These are phyloP conservation scores for Ashinkailepas kermadecensis DNA, from an alignment of 2,888 invertebrate genomes.

Conservation along the genomic window DNA sequence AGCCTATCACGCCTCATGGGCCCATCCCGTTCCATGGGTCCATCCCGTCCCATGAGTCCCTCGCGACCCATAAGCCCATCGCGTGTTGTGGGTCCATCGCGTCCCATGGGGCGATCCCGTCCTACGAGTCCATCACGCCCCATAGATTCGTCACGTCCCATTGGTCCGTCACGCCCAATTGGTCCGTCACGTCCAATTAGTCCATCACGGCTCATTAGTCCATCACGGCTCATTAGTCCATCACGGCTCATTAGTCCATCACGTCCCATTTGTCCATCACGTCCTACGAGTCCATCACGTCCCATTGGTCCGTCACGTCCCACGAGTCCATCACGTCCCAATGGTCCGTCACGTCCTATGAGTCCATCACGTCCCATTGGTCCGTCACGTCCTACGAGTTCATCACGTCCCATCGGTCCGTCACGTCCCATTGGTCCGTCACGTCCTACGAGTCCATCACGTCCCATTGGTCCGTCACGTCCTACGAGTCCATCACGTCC, in stretches of 20 bases:
- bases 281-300: too few relatives aligned
- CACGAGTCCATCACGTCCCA: constrained; percentile 24
- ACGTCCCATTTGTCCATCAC: too few relatives aligned
- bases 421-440: constrained; percentile 24
- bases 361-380: not conserved
- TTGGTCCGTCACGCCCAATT: not conserved
- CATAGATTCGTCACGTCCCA: not conserved
- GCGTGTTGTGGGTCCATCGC: not conserved
- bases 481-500: constrained; percentile 25
- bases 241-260: too few relatives aligned
- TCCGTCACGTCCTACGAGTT: constrained; percentile 23
- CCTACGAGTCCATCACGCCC: not conserved
- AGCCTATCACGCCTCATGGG: not conserved
- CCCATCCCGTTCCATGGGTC: not conserved
- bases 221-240: too few relatives aligned
- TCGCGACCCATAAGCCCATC: too few relatives aligned
- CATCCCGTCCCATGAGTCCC: too few relatives aligned
- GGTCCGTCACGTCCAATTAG: not conserved
- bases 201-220: too few relatives aligned
- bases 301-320: too few relatives aligned
- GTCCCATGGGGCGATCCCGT: not conserved
- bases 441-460: constrained; percentile 27
- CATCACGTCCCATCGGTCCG: constrained; percentile 25
- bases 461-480: constrained; percentile 35
- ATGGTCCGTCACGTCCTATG: constrained; percentile 17